phyloP scores from a whole-genome alignment of 2,797 vertebrate genomes.

The Poecilia gillii region DNA sequence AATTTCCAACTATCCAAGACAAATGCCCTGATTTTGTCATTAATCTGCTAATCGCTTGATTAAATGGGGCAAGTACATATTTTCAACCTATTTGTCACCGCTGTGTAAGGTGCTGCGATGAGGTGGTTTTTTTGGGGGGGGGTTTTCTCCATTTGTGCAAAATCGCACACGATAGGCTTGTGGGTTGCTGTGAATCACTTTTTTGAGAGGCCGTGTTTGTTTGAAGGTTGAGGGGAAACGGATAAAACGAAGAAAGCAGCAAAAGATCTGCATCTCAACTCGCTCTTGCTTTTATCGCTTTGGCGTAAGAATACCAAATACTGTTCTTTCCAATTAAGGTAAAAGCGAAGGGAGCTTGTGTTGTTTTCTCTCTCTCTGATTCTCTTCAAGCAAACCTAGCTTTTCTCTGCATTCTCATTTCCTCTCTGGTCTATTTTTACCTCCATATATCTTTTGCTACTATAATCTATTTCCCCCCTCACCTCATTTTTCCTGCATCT shows the following conservation, averaged over 20 bases:
- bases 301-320: constrained; percentile 40
- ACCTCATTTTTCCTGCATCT: constrained; percentile 44
- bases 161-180: not conserved
- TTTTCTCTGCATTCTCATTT: constrained; percentile 45
- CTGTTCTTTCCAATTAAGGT: constrained; percentile 44
- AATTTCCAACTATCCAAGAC: not conserved
- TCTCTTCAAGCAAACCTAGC: constrained; percentile 7
- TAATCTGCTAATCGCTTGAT: not conserved
- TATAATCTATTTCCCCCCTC: constrained; percentile 51
- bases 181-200: not conserved
- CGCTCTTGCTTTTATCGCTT: constrained; percentile 20
- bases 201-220: constrained; percentile 8
- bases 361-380: constrained; percentile 3
- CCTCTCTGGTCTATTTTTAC: constrained; percentile 40
- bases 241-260: constrained; percentile 25
- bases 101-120: not conserved
- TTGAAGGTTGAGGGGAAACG: constrained; percentile 13
- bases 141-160: constrained; percentile 3
- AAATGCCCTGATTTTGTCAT: not conserved
- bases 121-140: too few relatives aligned
- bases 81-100: not conserved
- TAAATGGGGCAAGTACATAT: not conserved
- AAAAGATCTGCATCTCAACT: constrained; percentile 21
- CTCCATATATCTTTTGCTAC: constrained; percentile 42
- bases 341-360: constrained; percentile 20